These are phyloP conservation scores for Adelphocoris suturalis DNA, from an alignment of 2,888 invertebrate genomes.

Conservation along the genomic window DNA sequence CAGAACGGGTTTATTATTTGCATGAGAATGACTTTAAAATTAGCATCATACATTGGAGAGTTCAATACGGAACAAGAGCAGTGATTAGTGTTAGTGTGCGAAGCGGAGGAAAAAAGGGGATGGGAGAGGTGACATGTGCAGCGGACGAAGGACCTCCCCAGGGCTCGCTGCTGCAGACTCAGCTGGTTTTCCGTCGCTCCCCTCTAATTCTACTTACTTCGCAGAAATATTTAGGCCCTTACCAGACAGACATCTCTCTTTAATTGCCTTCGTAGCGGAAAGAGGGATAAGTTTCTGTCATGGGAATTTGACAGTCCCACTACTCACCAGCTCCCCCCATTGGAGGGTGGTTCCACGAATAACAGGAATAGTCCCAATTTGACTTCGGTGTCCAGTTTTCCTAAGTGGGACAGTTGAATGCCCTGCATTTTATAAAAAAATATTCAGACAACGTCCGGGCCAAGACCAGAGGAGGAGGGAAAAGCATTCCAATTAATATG, in stretches of 20 bases:
- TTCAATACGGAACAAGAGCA: constrained; percentile 56
- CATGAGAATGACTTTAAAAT: constrained; percentile 74
- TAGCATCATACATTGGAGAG: constrained; percentile 68
- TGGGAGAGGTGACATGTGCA: constrained; percentile 64
- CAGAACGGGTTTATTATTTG: constrained; percentile 71
- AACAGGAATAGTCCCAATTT: no score
- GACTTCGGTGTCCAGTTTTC: no score
- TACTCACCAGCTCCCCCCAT: neutral
- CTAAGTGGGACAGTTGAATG: no score
- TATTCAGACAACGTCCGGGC: no score
- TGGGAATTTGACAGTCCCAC: constrained; percentile 63
- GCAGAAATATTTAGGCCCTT: constrained; percentile 67
- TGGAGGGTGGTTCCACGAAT: no score
- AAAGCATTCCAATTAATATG: no score
- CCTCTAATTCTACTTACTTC: constrained; percentile 47
- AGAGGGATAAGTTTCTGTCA: constrained; percentile 52
- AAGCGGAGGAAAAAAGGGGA: constrained; percentile 52
- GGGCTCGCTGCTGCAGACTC: constrained; percentile 32
- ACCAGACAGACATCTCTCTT: constrained; percentile 63
- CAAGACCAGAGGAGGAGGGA: no score
- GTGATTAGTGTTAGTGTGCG: constrained; percentile 61
- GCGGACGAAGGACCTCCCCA: neutral
- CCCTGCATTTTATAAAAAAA: no score
- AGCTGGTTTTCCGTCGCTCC: constrained; percentile 32
- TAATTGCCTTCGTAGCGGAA: constrained; percentile 60